These are phyloP conservation scores for Podarcis raffonei DNA, from an alignment of 2,113 vertebrate genomes.

Conservation along the genomic window DNA sequence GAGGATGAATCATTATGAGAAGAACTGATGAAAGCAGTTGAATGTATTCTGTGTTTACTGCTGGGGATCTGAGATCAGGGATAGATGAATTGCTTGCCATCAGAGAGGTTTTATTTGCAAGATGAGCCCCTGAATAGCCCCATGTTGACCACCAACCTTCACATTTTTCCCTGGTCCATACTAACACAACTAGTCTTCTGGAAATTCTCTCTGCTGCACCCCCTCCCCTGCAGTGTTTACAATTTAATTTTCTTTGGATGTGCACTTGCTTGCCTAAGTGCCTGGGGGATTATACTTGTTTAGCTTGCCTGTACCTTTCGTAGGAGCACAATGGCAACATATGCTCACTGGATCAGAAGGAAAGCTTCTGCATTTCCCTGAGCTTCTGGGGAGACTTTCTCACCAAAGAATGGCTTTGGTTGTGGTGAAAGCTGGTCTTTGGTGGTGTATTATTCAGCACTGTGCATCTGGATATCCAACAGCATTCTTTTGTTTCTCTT, in stretches of 20 bases:
- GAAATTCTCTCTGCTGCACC: not conserved
- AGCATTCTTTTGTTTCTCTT: not conserved
- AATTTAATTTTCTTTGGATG: not conserved
- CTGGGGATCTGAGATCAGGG: not conserved
- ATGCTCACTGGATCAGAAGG: not conserved
- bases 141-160: not conserved
- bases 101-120: not conserved
- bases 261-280: not conserved
- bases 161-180: not conserved
- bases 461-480: not conserved
- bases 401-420: not conserved
- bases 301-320: not conserved
- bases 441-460: too few relatives aligned
- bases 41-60: not conserved
- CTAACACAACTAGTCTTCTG: not conserved
- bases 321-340: not conserved
- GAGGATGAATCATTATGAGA: not conserved
- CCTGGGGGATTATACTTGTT: not conserved
- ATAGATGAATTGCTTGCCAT: not conserved
- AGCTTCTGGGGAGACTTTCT: not conserved
- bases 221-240: not conserved
- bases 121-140: not conserved
- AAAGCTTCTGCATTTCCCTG: not conserved
- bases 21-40: not conserved
- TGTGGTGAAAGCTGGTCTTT: not conserved